A percentile compares a stretch with the other conserved stretches of the same genome.
Conservation (phyloP, 2,888 invertebrate species). For the Prosopocoilus inquinatus region DNA sequence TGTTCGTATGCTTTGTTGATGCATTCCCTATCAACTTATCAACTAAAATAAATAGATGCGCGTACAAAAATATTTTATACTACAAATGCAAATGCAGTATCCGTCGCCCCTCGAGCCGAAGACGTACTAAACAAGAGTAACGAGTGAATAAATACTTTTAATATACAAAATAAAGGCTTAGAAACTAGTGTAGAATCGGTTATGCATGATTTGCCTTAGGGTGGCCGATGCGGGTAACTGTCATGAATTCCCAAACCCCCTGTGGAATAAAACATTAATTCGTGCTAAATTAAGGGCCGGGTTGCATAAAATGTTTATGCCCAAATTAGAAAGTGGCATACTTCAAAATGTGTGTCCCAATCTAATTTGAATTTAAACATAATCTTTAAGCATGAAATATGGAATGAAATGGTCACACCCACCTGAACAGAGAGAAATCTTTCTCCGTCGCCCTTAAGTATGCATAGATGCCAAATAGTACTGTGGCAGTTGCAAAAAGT, state of each 20-base stretch:
- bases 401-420: conserved; percentile 23
- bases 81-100: conserved; percentile 10
- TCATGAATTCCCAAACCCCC: conserved; percentile 34
- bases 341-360: too few species aligned
- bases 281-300: too few species aligned
- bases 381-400: too few species aligned
- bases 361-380: too few species aligned
- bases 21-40: not conserved
- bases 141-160: conserved; percentile 4
- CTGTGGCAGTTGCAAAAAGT: conserved; percentile 57
- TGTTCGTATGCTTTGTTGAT: too few species aligned
- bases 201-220: conserved; percentile 31
- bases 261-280: conserved; percentile 26
- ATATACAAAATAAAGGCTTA: conserved; percentile 17
- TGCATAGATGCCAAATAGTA: conserved; percentile 59
- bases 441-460: conserved; percentile 54
- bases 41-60: not conserved
- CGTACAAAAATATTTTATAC: conserved; percentile 14
- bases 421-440: conserved; percentile 40
- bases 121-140: not conserved
- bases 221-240: conserved; percentile 32
- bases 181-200: conserved; percentile 36
- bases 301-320: too few species aligned
- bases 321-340: too few species aligned
- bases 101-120: not conserved